These are phyloP conservation scores for Lumbricus terrestris DNA, from an alignment of 2,888 invertebrate genomes.

Conservation along the genomic window DNA sequence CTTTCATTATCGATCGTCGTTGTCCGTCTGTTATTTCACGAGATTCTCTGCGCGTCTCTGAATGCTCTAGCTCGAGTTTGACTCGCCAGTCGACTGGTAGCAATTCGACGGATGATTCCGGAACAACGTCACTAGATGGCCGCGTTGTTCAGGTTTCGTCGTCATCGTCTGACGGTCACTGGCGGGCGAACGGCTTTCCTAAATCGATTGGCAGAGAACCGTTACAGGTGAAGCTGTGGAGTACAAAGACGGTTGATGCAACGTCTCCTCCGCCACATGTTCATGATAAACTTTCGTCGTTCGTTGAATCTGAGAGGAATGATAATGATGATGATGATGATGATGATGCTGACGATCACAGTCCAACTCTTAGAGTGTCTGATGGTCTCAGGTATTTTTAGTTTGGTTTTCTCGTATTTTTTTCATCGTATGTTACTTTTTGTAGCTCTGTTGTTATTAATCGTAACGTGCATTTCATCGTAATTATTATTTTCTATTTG, in stretches of 20 bases:
- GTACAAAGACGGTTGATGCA: background rate
- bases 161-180: background rate
- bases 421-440: background rate
- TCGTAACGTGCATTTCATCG: background rate
- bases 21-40: conserved; percentile 7
- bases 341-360: too few species aligned
- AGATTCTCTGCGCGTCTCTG: conserved; percentile 7
- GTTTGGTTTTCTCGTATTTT: conserved; percentile 9
- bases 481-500: background rate
- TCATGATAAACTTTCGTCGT: background rate
- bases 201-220: background rate
- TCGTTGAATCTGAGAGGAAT: background rate
- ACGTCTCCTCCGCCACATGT: background rate
- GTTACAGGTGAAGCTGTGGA: background rate
- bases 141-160: background rate
- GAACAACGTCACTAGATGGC: background rate
- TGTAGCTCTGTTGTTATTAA: background rate
- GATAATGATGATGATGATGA: too few species aligned
- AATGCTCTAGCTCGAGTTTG: conserved; percentile 17
- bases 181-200: background rate
- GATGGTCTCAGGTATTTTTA: conserved; percentile 8
- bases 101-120: conserved; percentile 19
- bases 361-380: background rate
- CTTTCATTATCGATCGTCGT: background rate
- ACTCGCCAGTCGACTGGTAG: conserved; percentile 14